Percentiles rank a stretch among this genome's conserved stretches.
Evolutionary conservation across 2,888 invertebrate genomes (phyloP).

Genomic region (Bugulina stolonifera): DNA sequence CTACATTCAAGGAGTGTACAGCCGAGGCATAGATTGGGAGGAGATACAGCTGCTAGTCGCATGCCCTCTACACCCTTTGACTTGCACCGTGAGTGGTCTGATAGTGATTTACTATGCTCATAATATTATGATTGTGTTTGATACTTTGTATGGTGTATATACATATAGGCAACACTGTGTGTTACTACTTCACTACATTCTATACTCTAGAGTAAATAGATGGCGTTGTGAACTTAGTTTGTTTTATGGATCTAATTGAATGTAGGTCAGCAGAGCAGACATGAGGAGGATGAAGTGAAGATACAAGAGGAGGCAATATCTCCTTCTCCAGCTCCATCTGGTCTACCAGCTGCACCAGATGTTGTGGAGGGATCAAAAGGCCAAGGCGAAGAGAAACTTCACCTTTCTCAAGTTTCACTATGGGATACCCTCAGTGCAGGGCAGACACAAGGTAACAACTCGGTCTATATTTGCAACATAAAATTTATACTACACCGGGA

Average conservation of each 20-base stretch:
- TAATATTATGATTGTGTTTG: no score
- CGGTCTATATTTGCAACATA: no score
- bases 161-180: no score
- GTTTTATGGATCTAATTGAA: no score
- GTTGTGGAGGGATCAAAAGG: background rate
- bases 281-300: slow-evolving; percentile 15
- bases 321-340: background rate
- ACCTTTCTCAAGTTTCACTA: slow-evolving; percentile 24
- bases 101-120: no score
- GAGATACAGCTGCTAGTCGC: background rate
- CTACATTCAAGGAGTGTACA: background rate
- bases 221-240: no score
- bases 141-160: no score
- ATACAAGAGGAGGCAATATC: background rate
- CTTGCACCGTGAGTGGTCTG: slow-evolving; percentile 3
- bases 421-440: slow-evolving; percentile 24
- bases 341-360: background rate
- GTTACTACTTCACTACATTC: no score
- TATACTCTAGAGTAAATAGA: no score
- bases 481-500: no score
- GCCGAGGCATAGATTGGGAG: background rate
- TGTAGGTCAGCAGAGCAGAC: no score
- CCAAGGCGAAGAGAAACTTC: slow-evolving; percentile 17
- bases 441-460: slow-evolving; percentile 10
- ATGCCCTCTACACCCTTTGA: slow-evolving; percentile 18